Evolutionary conservation across 2,113 vertebrate genomes (phyloP).

Genomic region (Elephas maximus): DNA sequence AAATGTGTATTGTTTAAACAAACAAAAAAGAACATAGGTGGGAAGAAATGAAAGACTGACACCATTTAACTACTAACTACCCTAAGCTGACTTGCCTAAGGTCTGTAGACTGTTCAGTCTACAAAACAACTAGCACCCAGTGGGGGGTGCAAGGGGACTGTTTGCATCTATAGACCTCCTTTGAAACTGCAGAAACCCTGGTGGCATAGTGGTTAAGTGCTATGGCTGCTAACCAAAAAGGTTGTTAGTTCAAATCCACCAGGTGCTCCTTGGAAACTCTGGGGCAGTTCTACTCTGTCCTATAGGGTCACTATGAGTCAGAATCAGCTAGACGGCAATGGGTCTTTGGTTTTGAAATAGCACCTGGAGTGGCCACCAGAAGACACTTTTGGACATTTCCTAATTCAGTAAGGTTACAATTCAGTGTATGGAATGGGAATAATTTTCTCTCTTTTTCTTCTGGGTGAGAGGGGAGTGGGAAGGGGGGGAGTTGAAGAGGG

Average conservation of each 20-base stretch:
- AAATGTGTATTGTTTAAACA: constrained; percentile 36
- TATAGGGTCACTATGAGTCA: no score
- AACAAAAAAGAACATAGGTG: not conserved
- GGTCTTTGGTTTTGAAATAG: not conserved
- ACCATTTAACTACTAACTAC: not conserved
- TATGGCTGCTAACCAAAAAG: no score
- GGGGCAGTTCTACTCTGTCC: no score
- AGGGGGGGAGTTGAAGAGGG: not conserved
- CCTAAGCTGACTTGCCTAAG: not conserved
- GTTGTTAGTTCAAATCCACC: no score
- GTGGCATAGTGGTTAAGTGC: no score
- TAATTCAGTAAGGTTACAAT: not conserved
- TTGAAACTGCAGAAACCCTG: not conserved
- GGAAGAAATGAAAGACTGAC: constrained; percentile 13
- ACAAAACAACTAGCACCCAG: constrained; percentile 26
- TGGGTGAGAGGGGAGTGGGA: not conserved
- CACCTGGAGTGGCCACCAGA: constrained; percentile 46
- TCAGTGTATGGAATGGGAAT: not conserved
- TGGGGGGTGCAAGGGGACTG: not conserved
- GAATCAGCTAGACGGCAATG: no score
- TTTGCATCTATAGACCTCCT: not conserved
- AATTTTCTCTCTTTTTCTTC: not conserved
- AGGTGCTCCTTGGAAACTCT: no score
- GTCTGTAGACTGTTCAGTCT: not conserved
- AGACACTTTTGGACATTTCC: not conserved